Evolutionary conservation across 2,113 vertebrate genomes (phyloP).

Genomic region (Vulpes ferrilata): DNA sequence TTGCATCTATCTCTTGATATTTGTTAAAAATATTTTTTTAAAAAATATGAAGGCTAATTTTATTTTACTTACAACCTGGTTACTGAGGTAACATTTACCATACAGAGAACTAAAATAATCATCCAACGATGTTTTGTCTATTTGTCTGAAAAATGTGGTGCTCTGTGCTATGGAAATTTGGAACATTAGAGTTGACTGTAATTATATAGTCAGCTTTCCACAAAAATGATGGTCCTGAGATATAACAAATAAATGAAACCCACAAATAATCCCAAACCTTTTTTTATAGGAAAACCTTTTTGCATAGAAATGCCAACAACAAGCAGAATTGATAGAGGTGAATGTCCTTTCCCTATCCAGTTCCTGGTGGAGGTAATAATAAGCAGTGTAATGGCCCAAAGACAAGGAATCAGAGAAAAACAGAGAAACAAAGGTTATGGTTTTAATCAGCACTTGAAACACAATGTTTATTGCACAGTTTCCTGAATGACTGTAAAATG

Average conservation of each 20-base stretch:
- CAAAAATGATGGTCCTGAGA: slow-evolving; percentile 37
- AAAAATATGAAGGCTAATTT: background rate
- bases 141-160: slow-evolving; percentile 52
- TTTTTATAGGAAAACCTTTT: background rate
- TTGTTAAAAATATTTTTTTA: background rate
- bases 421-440: slow-evolving; percentile 47
- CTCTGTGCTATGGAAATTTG: slow-evolving; percentile 25
- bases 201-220: slow-evolving; percentile 40
- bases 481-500: background rate
- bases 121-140: slow-evolving; percentile 22
- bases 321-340: background rate
- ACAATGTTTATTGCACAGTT: background rate
- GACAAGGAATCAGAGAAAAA: slow-evolving; percentile 21
- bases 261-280: slow-evolving; percentile 56
- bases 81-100: slow-evolving; percentile 54
- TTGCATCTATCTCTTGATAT: background rate
- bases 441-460: slow-evolving; percentile 61
- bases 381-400: background rate
- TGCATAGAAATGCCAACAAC: slow-evolving; percentile 14
- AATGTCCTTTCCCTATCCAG: background rate
- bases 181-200: slow-evolving; percentile 1
- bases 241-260: slow-evolving; percentile 60
- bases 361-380: background rate
- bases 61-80: slow-evolving; percentile 47
- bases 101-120: background rate